These are phyloP conservation scores for Leptoteleia sp. DNA, from an alignment of 1,140 invertebrate species.

Conservation along the genomic window DNA sequence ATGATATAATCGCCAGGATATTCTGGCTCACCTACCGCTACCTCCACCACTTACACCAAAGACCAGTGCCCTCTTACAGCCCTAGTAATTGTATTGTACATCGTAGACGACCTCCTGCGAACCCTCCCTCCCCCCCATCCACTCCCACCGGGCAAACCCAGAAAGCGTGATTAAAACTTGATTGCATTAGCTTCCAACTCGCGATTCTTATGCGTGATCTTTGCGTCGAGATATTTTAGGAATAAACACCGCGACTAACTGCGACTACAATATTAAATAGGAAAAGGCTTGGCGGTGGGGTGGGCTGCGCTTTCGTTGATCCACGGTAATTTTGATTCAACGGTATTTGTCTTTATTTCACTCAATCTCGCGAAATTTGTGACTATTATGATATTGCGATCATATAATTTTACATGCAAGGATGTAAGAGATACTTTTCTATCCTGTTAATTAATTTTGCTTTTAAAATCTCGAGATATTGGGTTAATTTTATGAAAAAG, in stretches of 20 bases:
- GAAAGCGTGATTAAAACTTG: constrained; percentile 73
- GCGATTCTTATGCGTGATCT: constrained; percentile 68
- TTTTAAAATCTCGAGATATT: too few relatives aligned
- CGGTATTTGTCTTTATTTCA: too few relatives aligned
- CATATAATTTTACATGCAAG: too few relatives aligned
- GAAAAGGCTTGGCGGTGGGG: constrained; percentile 11
- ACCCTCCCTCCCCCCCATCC: constrained; percentile 16
- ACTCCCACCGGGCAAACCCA: constrained; percentile 26
- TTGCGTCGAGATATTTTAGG: constrained; percentile 60
- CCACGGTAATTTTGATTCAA: too few relatives aligned
- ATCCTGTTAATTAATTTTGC: too few relatives aligned
- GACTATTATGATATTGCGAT: too few relatives aligned
- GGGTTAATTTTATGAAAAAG: too few relatives aligned
- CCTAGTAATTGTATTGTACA: constrained; percentile 71
- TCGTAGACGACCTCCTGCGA: constrained; percentile 50
- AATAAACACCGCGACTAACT: constrained; percentile 54
- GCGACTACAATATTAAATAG: constrained; percentile 50
- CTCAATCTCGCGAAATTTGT: too few relatives aligned
- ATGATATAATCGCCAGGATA: constrained; percentile 64
- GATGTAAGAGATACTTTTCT: too few relatives aligned
- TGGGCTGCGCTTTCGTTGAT: too few relatives aligned
- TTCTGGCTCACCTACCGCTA: constrained; percentile 55
- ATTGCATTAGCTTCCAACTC: constrained; percentile 70
- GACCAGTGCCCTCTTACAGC: constrained; percentile 57
- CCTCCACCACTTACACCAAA: constrained; percentile 51